Evolutionary conservation across 2,113 vertebrate genomes (phyloP).

Genomic region (Falcunculus frontatus): DNA sequence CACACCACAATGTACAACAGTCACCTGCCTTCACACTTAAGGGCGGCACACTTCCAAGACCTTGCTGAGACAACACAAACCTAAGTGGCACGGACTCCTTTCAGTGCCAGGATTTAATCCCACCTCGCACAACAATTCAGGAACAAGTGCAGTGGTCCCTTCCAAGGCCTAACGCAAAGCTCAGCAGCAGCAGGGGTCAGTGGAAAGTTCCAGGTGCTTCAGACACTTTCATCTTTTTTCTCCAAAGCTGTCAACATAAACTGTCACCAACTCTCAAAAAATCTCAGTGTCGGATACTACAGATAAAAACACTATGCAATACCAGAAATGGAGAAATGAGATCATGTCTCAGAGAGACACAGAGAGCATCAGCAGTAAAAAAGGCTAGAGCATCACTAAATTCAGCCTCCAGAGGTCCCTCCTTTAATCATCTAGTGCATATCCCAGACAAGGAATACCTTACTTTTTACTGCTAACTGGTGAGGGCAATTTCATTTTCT

Average conservation of each 20-base stretch:
- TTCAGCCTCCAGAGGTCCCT: neutral
- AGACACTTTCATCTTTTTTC: neutral
- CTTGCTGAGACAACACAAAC: neutral
- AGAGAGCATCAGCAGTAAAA: neutral
- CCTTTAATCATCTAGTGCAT: neutral
- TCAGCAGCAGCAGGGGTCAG: neutral
- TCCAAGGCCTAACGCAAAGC: neutral
- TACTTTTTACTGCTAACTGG: neutral
- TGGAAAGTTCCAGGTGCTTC: neutral
- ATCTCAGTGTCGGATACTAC: neutral
- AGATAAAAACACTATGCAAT: neutral
- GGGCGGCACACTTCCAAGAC: neutral
- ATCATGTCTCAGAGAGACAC: neutral
- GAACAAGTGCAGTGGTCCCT: neutral
- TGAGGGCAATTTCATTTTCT: neutral
- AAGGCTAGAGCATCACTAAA: neutral
- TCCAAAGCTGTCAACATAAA: neutral
- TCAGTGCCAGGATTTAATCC: neutral
- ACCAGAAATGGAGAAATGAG: neutral
- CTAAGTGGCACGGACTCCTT: neutral
- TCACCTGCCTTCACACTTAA: neutral
- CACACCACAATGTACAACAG: neutral
- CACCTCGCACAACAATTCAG: neutral
- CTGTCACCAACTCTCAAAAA: neutral
- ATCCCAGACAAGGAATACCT: neutral